Conservation (phyloP, 2,888 invertebrate genomes). For the Tethea ocularis region DNA sequence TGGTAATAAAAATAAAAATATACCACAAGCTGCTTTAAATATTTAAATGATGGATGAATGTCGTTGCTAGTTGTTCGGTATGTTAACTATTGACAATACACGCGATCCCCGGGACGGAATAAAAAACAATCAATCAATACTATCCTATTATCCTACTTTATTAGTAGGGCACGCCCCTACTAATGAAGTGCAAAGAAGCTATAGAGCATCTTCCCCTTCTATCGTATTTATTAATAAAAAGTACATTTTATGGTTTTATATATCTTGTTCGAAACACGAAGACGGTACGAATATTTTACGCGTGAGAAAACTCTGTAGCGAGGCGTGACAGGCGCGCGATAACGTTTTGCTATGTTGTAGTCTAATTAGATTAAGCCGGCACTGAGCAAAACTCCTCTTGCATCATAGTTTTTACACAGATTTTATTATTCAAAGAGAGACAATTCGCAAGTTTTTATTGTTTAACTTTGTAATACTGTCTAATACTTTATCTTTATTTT, state of each 20-base stretch:
- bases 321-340: conserved; percentile 63
- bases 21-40: conserved; percentile 36
- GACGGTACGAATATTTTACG: conserved; percentile 60
- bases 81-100: conserved; percentile 18
- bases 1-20: conserved; percentile 49
- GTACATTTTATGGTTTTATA: conserved; percentile 51
- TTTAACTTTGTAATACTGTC: not conserved
- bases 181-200: conserved; percentile 39
- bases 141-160: no score
- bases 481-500: not conserved
- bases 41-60: conserved; percentile 62
- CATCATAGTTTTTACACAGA: conserved; percentile 35
- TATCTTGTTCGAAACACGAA: conserved; percentile 50
- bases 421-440: conserved; percentile 27
- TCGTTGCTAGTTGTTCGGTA: conserved; percentile 39
- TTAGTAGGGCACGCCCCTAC: conserved; percentile 51
- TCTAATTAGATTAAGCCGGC: conserved; percentile 65
- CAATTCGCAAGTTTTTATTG: not conserved
- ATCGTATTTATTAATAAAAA: not conserved
- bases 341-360: conserved; percentile 56
- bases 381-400: conserved; percentile 39
- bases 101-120: conserved; percentile 28
- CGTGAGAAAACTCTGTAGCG: conserved; percentile 54
- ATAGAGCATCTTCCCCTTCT: not conserved
- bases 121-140: conserved; percentile 69